phyloP scores from a whole-genome alignment of 1,140 invertebrate genomes.

The Drosophila athabasca region DNA sequence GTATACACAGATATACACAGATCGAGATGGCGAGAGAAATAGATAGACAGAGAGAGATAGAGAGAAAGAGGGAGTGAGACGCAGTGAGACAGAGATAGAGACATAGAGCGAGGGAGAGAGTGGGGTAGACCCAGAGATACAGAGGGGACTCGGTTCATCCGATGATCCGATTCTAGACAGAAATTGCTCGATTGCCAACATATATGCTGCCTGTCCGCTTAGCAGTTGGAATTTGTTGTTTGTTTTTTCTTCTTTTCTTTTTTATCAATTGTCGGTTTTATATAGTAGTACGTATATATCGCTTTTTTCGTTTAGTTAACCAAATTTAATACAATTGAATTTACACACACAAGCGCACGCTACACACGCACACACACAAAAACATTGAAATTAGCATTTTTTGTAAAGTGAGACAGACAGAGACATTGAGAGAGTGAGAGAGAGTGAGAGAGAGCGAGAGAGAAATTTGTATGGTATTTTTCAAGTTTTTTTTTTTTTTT shows the following conservation, averaged over 20 bases:
- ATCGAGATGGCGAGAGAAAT: background rate
- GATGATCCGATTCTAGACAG: slow-evolving; percentile 62
- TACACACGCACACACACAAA: slow-evolving; percentile 62
- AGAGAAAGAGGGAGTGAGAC: slow-evolving; percentile 24
- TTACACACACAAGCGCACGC: slow-evolving; percentile 56
- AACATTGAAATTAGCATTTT: slow-evolving; percentile 75
- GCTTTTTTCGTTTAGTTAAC: slow-evolving; percentile 50
- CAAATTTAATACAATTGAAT: slow-evolving; percentile 82
- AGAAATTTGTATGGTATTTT: slow-evolving; percentile 21
- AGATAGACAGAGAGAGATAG: slow-evolving; percentile 14
- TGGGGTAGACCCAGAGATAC: slow-evolving; percentile 23
- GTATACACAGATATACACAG: slow-evolving; percentile 26
- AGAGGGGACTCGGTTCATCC: background rate
- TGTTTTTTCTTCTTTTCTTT: slow-evolving; percentile 17
- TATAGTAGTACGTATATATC: slow-evolving; percentile 43
- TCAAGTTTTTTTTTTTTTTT: slow-evolving; percentile 15
- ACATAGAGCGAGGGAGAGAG: slow-evolving; percentile 5
- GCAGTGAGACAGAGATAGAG: slow-evolving; percentile 6
- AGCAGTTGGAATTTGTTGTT: slow-evolving; percentile 56
- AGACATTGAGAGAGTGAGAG: slow-evolving; percentile 19
- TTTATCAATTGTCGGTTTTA: slow-evolving; percentile 46
- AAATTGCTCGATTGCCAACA: slow-evolving; percentile 84
- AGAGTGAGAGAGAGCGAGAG: slow-evolving; percentile 33
- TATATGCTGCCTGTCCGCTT: slow-evolving; percentile 83
- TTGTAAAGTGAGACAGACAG: slow-evolving; percentile 33